These are phyloP conservation scores for Peromyscus aztecus DNA, from an alignment of 2,797 vertebrate species.

Conservation along the genomic window DNA sequence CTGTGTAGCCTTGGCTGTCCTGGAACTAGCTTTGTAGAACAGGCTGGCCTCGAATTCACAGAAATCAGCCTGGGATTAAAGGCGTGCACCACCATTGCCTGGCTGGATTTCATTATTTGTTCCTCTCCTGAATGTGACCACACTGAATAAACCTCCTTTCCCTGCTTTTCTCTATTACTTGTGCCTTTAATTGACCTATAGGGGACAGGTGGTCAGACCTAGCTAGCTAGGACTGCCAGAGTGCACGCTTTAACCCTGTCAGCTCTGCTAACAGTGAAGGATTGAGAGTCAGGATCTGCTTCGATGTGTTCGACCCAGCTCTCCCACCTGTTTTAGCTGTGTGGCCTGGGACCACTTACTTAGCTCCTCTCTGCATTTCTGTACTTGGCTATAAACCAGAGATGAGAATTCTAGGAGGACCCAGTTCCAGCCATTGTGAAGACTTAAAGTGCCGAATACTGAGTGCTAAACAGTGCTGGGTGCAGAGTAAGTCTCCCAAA, in stretches of 20 bases:
- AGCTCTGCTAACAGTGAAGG: background rate
- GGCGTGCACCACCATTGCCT: background rate
- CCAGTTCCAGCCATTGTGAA: background rate
- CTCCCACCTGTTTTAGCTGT: background rate
- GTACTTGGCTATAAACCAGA: fast-evolving
- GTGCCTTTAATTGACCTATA: background rate
- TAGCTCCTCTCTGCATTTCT: background rate
- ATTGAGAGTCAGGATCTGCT: background rate
- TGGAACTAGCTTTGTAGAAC: background rate
- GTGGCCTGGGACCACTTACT: background rate
- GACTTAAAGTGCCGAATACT: background rate
- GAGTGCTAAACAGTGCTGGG: background rate
- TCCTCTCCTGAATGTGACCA: background rate
- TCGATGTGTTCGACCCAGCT: background rate
- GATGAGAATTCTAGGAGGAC: fast-evolving
- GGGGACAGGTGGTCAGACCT: background rate
- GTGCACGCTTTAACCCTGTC: background rate
- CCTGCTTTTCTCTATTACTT: background rate
- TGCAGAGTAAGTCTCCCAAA: background rate
- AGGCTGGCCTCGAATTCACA: background rate
- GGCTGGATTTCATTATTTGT: background rate
- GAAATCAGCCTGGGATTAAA: background rate
- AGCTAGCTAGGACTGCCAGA: background rate
- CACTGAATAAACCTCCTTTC: background rate
- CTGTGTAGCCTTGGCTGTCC: background rate